These are phyloP conservation scores for Rapana venosa DNA, from an alignment of 2,888 invertebrate genomes.

Conservation along the genomic window DNA sequence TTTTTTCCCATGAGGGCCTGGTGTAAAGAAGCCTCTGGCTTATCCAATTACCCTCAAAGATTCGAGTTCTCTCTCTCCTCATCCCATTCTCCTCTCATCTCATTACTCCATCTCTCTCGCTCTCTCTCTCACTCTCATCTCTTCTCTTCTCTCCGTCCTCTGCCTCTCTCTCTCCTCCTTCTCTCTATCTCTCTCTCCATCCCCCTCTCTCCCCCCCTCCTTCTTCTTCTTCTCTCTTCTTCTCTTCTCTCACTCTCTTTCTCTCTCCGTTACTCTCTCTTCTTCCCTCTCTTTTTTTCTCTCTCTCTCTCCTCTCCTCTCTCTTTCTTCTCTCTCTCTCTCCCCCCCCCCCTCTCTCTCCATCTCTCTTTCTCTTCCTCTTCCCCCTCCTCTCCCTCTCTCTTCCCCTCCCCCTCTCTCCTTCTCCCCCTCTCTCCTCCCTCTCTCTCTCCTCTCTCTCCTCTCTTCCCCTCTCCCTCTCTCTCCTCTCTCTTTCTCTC, in stretches of 20 bases:
- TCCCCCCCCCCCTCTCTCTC: neutral
- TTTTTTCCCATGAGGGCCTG: no score
- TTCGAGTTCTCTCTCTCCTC: no score
- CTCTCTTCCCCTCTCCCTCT: neutral
- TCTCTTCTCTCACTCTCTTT: neutral
- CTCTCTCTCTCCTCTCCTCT: neutral
- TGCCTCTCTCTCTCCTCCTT: neutral
- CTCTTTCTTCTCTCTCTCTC: neutral
- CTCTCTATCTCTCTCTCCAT: neutral
- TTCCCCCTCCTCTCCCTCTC: neutral
- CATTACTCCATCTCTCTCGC: neutral
- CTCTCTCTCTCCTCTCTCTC: neutral
- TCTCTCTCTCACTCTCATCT: neutral
- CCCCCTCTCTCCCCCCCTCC: neutral
- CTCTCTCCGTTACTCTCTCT: neutral
- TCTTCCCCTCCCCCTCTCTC: neutral
- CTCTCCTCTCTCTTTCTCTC: neutral
- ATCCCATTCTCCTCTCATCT: no score
- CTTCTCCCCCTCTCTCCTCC: neutral
- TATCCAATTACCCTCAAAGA: no score
- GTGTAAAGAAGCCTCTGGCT: no score
- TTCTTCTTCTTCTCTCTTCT: neutral
- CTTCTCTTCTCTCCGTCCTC: neutral
- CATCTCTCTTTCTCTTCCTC: neutral
- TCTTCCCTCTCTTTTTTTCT: neutral